Percentiles rank a stretch among this genome's conserved stretches.
Conservation (phyloP, 2,797 vertebrate species). For the Falco peregrinus region DNA sequence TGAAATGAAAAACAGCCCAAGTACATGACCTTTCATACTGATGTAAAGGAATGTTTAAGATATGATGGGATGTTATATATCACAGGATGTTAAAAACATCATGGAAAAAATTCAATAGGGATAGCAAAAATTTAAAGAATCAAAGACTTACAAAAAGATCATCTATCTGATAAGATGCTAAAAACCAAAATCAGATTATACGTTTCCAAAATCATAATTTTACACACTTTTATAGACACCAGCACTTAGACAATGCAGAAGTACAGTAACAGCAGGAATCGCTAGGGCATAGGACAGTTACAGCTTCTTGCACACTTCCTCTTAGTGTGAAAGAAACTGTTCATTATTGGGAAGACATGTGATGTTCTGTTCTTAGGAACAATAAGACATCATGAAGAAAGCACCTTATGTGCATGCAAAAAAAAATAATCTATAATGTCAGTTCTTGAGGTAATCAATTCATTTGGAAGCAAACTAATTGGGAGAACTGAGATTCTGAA, state of each 20-base stretch:
- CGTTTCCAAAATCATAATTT: neutral
- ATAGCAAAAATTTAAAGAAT: conserved; percentile 36
- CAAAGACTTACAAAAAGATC: neutral
- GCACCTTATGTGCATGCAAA: accelerated
- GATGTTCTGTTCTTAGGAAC: neutral
- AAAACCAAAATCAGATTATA: neutral
- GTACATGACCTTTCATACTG: conserved; percentile 70
- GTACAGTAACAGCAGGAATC: neutral
- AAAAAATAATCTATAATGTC: neutral
- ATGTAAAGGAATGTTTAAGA: conserved; percentile 76
- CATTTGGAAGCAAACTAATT: neutral
- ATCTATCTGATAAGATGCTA: neutral
- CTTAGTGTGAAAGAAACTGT: neutral
- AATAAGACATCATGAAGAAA: neutral
- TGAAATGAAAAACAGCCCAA: conserved; percentile 77
- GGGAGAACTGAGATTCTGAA: neutral
- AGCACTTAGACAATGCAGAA: neutral
- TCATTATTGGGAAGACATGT: neutral
- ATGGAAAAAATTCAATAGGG: conserved; percentile 17
- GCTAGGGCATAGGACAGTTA: neutral
- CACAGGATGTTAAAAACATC: conserved; percentile 66
- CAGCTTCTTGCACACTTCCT: neutral
- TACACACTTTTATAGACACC: neutral
- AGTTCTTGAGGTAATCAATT: neutral
- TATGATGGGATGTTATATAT: conserved; percentile 75